Base-by-base conservation (phyloP, 2,113 vertebrate genomes). In the Rhynchomys soricoides region DNA sequence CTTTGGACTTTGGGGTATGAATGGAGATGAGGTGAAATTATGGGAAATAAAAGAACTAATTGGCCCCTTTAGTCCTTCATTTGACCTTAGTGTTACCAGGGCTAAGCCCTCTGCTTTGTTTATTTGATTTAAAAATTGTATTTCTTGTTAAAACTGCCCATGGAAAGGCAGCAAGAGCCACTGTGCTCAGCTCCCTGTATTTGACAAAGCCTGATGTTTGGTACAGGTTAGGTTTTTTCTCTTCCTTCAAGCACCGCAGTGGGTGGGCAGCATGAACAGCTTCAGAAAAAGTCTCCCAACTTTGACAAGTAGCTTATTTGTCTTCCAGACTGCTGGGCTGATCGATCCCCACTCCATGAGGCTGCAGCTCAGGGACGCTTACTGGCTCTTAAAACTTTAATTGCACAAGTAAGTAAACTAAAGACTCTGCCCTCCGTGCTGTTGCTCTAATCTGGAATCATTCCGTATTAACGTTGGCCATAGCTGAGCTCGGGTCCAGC, bases 361-460 rank as follows among this genome's bases (percentile, higher is more conserved):
- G 99, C 99, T 57, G 99, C 99, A 5, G 99, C 98, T 97, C 99
- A 99, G 86, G 99, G 99, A n/a, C 98, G 99, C 75, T 98, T 99
- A 31, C 98, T 99, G 31, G 98, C 98, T 78, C 97, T 99, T 93
- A 99, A 98, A 97, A 98, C 98, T 75, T 98, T 99, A 90, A 98
- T 99, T 90, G 97, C 98, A 93, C 99, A 99, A 98, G 99, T 99
- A 98, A 97, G 98, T 97, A 92, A 96, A 93, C 62, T 1, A 16
- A 57, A 81, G 68, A 48, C 26, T 34, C 2, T 15, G 31, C 79
- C 34, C 73, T 89, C 50, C 5, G 29, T 64, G 83, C 48, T 73
- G 73, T 24, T 34, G 43, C 37, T 66, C 5, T 71, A 77, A 89
- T 37, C 1, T n/a, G 34, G n/a, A 74, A 37, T 85, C 52, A 17